Percentiles rank a stretch among this genome's conserved stretches.
Evolutionary conservation across 2,888 invertebrate genomes (phyloP).

Genomic region (Aspidapion aeneum): DNA sequence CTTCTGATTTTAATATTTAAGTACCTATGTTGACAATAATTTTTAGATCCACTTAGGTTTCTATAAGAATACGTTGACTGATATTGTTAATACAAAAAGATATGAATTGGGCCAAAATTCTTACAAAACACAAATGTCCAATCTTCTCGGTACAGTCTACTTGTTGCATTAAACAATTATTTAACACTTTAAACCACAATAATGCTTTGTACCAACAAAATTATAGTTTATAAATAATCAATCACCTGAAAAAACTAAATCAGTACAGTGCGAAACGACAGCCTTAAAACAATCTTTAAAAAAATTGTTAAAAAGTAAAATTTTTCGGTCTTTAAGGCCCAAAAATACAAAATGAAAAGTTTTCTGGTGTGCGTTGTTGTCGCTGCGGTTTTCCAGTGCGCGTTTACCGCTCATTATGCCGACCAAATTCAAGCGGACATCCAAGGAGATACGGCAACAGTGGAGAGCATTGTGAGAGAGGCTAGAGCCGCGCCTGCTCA

Average conservation of each 20-base stretch:
- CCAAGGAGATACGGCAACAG: constrained; percentile 53
- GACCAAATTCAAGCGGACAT: constrained; percentile 36
- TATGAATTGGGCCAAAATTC: too few species aligned
- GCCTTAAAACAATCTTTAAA: neutral
- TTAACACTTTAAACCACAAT: neutral
- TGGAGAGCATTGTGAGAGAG: constrained; percentile 57
- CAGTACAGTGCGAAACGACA: neutral
- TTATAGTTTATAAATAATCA: neutral
- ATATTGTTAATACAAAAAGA: too few species aligned
- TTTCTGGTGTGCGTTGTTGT: constrained; percentile 4
- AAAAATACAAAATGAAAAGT: too few species aligned
- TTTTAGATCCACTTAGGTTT: too few species aligned
- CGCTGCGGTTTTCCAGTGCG: constrained; percentile 22
- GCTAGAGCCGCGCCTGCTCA: constrained; percentile 51
- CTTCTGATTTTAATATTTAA: too few species aligned
- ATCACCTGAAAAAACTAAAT: neutral
- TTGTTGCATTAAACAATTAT: neutral
- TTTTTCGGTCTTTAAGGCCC: neutral
- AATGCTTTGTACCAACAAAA: neutral
- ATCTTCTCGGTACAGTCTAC: neutral
- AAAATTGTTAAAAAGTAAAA: neutral
- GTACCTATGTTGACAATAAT: too few species aligned
- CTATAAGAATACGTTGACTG: too few species aligned
- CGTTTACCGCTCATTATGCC: neutral
- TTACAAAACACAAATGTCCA: neutral